These are phyloP conservation scores for Protomyctophum bolini DNA, from an alignment of 2,113 vertebrate genomes.

Conservation along the genomic window DNA sequence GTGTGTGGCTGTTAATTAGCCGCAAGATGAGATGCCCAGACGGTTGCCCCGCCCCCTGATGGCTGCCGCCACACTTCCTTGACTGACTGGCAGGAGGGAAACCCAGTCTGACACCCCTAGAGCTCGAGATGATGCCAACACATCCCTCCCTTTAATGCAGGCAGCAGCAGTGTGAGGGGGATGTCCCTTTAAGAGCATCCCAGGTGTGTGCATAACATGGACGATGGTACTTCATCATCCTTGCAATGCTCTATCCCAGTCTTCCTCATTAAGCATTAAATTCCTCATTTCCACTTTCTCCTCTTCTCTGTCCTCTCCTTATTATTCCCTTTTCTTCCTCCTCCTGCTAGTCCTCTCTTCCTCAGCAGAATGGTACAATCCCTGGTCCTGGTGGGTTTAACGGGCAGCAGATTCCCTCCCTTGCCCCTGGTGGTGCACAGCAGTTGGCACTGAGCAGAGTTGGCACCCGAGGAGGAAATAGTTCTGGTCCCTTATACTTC, in stretches of 20 bases:
- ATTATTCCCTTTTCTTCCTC: background rate
- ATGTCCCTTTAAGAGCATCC: slow-evolving; percentile 76
- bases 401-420: slow-evolving; percentile 35
- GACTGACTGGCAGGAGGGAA: slow-evolving; percentile 67
- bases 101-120: slow-evolving; percentile 66
- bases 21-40: slow-evolving; percentile 76
- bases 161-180: slow-evolving; percentile 52
- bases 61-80: slow-evolving; percentile 61
- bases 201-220: slow-evolving; percentile 69
- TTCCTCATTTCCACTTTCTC: slow-evolving; percentile 38
- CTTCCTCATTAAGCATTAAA: slow-evolving; percentile 67
- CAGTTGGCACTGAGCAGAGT: slow-evolving; percentile 52
- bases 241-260: slow-evolving; percentile 61
- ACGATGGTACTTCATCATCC: slow-evolving; percentile 69
- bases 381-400: slow-evolving; percentile 12
- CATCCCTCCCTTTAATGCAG: slow-evolving; percentile 63
- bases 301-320: slow-evolving; percentile 41
- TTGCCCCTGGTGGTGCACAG: slow-evolving; percentile 7
- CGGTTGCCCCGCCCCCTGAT: slow-evolving; percentile 68
- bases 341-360: background rate
- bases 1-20: slow-evolving; percentile 78
- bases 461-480: slow-evolving; percentile 47
- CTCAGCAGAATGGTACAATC: slow-evolving; percentile 32
- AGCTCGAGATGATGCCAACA: slow-evolving; percentile 68
- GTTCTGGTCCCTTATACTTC: slow-evolving; percentile 9